Evolutionary conservation across 1,140 invertebrate species (phyloP).

Genomic region (Listronotus bonariensis): DNA sequence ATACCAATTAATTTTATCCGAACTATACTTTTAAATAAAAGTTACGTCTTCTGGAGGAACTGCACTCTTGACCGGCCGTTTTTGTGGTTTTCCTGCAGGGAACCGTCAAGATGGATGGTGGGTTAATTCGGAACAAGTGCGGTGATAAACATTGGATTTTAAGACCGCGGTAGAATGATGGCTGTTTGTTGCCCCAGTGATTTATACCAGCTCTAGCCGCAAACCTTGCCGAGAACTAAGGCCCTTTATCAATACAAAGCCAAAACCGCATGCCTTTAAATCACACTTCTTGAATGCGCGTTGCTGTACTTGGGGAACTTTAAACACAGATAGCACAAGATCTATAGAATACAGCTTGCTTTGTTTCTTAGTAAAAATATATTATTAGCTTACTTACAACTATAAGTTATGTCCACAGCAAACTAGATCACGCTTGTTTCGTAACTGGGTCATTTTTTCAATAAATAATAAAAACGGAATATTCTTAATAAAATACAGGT

Average conservation of each 20-base stretch:
- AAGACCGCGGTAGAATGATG: constrained; percentile 22
- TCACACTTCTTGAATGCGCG: constrained; percentile 33
- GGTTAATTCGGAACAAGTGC: constrained; percentile 17
- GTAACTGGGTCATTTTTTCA: too few relatives aligned
- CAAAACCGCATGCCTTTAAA: constrained; percentile 29
- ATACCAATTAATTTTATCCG: too few relatives aligned
- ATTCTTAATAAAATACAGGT: too few relatives aligned
- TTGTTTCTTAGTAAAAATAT: too few relatives aligned
- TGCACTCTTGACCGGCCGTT: background rate
- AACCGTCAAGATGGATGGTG: background rate
- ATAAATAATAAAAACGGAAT: too few relatives aligned
- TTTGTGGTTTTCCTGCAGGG: background rate
- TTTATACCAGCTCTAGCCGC: constrained; percentile 24
- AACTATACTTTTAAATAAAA: too few relatives aligned
- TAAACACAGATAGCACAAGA: constrained; percentile 23
- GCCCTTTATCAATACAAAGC: constrained; percentile 30
- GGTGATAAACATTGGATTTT: constrained; percentile 17
- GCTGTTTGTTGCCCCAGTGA: constrained; percentile 27
- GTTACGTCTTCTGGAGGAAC: too few relatives aligned
- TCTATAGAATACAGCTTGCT: constrained; percentile 29
- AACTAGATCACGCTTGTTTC: too few relatives aligned
- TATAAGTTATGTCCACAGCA: too few relatives aligned
- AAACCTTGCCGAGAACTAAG: constrained; percentile 20
- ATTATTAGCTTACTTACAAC: too few relatives aligned
- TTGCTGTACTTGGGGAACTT: constrained; percentile 19